Conservation (phyloP, 2,797 vertebrate species). For the Neopelma chrysocephalum region DNA sequence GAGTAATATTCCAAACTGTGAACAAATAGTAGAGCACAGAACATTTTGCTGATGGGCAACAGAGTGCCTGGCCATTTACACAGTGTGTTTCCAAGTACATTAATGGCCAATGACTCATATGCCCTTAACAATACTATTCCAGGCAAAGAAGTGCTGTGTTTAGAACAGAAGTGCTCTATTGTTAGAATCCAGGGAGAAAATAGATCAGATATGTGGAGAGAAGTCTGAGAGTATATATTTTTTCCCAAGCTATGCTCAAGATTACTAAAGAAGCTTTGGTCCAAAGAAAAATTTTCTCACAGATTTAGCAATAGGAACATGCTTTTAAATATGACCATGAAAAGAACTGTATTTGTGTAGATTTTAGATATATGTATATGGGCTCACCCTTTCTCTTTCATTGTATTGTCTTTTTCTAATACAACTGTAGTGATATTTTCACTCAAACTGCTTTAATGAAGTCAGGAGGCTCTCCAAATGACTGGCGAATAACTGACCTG, state of each 20-base stretch:
- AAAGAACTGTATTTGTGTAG: background rate
- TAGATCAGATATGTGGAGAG: background rate
- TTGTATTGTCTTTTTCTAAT: background rate
- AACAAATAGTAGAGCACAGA: background rate
- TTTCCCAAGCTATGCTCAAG: background rate
- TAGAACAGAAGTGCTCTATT: background rate
- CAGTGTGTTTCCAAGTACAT: background rate
- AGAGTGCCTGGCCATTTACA: background rate
- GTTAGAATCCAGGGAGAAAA: slow-evolving; percentile 6
- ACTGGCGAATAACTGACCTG: background rate
- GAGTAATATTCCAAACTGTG: background rate
- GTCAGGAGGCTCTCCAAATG: background rate
- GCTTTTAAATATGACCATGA: background rate
- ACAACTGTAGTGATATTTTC: background rate
- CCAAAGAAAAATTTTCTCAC: background rate
- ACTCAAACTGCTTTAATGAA: background rate
- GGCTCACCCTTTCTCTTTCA: background rate
- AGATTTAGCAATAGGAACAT: background rate
- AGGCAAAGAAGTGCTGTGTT: background rate
- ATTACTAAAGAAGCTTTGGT: background rate
- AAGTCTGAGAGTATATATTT: background rate
- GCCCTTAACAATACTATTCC: background rate
- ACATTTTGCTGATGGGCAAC: background rate
- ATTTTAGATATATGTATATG: background rate
- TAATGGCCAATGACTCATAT: slow-evolving; percentile 8